Conservation (phyloP, 2,888 invertebrate species). For the Maniola hyperantus region DNA sequence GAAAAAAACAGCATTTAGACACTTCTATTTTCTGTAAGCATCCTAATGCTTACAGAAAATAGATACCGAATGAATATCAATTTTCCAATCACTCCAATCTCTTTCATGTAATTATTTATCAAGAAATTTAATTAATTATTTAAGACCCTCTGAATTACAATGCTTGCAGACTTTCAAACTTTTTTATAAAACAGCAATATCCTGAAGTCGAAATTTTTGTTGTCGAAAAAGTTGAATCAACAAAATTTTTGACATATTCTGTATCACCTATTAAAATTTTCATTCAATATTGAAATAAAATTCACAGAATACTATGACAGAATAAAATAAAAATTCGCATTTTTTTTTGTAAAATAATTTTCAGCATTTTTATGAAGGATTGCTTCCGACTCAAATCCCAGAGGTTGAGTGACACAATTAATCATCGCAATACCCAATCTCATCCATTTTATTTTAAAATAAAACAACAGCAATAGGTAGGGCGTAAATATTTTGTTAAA, state of each 20-base stretch:
- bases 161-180: too few relatives aligned
- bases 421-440: not conserved
- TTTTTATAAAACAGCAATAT: too few relatives aligned
- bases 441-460: not conserved
- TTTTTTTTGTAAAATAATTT: not conserved
- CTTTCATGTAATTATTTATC: too few relatives aligned
- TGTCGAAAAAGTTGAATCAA: not conserved
- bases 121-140: too few relatives aligned
- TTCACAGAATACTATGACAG: not conserved
- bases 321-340: not conserved
- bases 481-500: not conserved
- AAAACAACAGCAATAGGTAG: not conserved
- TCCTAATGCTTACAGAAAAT: too few relatives aligned
- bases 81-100: too few relatives aligned
- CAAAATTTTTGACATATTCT: not conserved
- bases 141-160: too few relatives aligned
- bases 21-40: too few relatives aligned
- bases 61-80: too few relatives aligned
- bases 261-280: not conserved
- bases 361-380: slow-evolving; percentile 12
- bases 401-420: not conserved
- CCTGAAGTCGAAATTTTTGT: not conserved
- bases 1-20: too few relatives aligned
- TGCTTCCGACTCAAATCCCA: slow-evolving; percentile 7
- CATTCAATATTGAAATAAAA: not conserved